phyloP scores from a whole-genome alignment of 92 coral and sea anemone species.

The Umimayanthus chanpuru region DNA sequence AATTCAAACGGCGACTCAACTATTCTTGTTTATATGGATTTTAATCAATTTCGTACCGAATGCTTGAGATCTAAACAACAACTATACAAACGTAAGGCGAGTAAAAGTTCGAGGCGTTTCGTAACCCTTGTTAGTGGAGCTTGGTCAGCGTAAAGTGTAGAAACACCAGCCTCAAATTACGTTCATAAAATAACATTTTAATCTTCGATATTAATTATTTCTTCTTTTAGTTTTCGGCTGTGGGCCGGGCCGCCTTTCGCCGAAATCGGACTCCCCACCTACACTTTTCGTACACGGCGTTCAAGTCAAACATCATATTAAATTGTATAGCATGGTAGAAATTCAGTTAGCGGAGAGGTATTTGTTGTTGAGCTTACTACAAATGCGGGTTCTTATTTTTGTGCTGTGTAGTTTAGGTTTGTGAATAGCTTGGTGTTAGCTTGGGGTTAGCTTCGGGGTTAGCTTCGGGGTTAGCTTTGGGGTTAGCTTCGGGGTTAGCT shows the following conservation, averaged over 20 bases:
- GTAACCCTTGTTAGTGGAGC: constrained; percentile 12
- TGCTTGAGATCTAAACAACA: constrained; percentile 20
- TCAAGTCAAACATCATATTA: neutral
- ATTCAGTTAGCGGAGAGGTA: neutral
- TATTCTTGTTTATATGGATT: constrained; percentile 10
- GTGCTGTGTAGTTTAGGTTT: neutral
- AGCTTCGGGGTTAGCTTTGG: too few relatives aligned
- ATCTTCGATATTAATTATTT: neutral
- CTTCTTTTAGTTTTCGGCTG: constrained; percentile 8
- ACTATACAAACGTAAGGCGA: constrained; percentile 1
- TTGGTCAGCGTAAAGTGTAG: neutral
- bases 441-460: too few relatives aligned
- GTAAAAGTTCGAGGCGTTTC: constrained; percentile 3
- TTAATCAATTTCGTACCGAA: neutral
- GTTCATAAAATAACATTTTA: neutral
- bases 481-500: too few relatives aligned
- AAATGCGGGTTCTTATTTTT: constrained; percentile 1
- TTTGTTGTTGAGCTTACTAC: constrained; percentile 4
- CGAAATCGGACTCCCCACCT: neutral
- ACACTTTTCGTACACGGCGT: neutral
- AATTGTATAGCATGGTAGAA: neutral
- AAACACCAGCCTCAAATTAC: constrained; percentile 5
- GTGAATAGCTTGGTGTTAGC: neutral
- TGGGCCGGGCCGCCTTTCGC: constrained; percentile 6
- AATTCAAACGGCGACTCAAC: constrained; percentile 6